A percentile compares a stretch with the other conserved stretches of the same genome.
Evolutionary conservation across 1,140 invertebrate species (phyloP).

Genomic region (Calliopsis andreniformis): DNA sequence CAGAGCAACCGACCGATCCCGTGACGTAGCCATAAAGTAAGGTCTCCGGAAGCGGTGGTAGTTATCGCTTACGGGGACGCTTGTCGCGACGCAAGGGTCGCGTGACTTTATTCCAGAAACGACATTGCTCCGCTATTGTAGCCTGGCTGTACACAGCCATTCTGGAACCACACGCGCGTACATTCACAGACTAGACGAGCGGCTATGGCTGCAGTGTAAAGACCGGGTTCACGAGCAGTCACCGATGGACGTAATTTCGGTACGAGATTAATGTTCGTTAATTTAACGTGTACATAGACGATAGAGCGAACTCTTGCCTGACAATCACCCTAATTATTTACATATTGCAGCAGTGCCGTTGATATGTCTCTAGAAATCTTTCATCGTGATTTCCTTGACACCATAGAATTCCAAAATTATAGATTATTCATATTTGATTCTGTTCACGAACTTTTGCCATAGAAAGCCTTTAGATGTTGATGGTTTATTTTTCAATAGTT

Average conservation of each 20-base stretch:
- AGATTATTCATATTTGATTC: no score
- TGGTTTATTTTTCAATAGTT: no score
- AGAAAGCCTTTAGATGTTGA: no score
- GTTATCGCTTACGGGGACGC: constrained; percentile 45
- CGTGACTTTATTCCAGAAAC: constrained; percentile 47
- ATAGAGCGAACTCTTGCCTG: background rate
- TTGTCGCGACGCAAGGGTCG: constrained; percentile 43
- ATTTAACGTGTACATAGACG: constrained; percentile 10
- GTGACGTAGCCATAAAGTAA: constrained; percentile 36
- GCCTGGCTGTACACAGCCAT: background rate
- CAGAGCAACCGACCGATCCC: constrained; percentile 14
- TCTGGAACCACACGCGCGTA: no score
- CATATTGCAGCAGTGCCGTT: background rate
- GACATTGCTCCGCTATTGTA: constrained; percentile 41
- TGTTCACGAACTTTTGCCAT: no score
- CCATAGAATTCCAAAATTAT: no score
- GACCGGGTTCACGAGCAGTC: background rate
- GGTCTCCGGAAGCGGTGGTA: constrained; percentile 35
- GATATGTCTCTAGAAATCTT: no score
- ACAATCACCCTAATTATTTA: background rate
- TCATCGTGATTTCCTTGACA: no score
- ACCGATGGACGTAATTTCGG: background rate
- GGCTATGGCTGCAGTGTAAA: constrained; percentile 8
- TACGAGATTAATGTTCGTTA: constrained; percentile 11
- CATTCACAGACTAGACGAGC: background rate